Conservation (phyloP, 2,888 invertebrate genomes). For the Epiblema foenella region DNA sequence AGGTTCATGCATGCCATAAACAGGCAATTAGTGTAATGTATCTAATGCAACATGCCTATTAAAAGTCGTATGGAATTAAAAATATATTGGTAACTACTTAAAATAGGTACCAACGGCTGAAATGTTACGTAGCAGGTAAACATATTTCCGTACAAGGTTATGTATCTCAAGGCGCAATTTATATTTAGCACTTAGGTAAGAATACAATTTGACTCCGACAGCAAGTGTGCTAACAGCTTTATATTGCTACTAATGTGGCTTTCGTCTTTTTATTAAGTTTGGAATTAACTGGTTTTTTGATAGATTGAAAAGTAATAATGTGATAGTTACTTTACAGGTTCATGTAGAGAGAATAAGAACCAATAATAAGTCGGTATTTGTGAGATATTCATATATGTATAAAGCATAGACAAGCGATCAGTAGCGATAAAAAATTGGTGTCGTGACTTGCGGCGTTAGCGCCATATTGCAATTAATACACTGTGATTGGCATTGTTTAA, state of each 20-base stretch:
- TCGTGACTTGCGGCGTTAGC: slow-evolving; percentile 9
- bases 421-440: slow-evolving; percentile 6
- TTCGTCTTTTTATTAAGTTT: slow-evolving; percentile 11
- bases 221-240: slow-evolving; percentile 29
- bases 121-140: slow-evolving; percentile 46
- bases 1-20: background rate
- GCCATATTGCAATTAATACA: slow-evolving; percentile 28
- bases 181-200: slow-evolving; percentile 52
- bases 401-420: slow-evolving; percentile 5
- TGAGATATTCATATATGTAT: background rate
- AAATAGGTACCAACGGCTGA: slow-evolving; percentile 4
- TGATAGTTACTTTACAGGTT: no score
- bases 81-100: slow-evolving; percentile 3
- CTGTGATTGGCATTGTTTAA: slow-evolving; percentile 31
- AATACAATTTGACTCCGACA: slow-evolving; percentile 50
- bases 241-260: slow-evolving; percentile 19
- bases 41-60: background rate
- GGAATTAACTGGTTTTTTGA: slow-evolving; percentile 4
- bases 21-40: background rate
- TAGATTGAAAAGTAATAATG: background rate
- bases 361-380: background rate
- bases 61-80: background rate
- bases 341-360: no score
- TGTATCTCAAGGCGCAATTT: slow-evolving; percentile 44
- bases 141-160: slow-evolving; percentile 63